These are phyloP conservation scores for Xiphophorus maculatus DNA, from an alignment of 2,113 vertebrate species.

Conservation along the genomic window DNA sequence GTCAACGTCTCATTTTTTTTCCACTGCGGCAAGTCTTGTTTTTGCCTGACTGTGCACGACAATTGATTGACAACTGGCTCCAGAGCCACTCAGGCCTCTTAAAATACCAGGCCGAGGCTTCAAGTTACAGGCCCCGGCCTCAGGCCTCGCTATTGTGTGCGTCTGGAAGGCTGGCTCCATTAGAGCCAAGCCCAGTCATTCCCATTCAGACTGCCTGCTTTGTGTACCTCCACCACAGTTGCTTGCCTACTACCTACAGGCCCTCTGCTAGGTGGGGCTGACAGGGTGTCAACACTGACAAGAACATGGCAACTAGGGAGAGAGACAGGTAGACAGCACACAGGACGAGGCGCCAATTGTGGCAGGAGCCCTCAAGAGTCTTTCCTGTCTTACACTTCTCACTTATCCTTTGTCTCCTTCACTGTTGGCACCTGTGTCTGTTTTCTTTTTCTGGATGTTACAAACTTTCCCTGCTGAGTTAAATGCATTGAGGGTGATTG, in stretches of 20 bases:
- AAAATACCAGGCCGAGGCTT: slow-evolving; percentile 83
- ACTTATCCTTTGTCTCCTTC: slow-evolving; percentile 66
- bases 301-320: slow-evolving; percentile 64
- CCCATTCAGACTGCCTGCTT: slow-evolving; percentile 77
- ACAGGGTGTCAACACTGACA: slow-evolving; percentile 73
- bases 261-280: slow-evolving; percentile 71
- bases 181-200: slow-evolving; percentile 68
- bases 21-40: slow-evolving; percentile 55
- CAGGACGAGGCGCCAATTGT: slow-evolving; percentile 68
- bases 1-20: slow-evolving; percentile 57
- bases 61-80: slow-evolving; percentile 89
- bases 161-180: slow-evolving; percentile 79
- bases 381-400: slow-evolving; percentile 63
- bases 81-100: slow-evolving; percentile 86
- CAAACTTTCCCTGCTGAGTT: slow-evolving; percentile 32
- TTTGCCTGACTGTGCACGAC: slow-evolving; percentile 76
- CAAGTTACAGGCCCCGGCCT: slow-evolving; percentile 84
- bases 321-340: slow-evolving; percentile 71
- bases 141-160: slow-evolving; percentile 79
- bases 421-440: slow-evolving; percentile 65
- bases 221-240: slow-evolving; percentile 69
- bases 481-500: slow-evolving; percentile 32
- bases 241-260: slow-evolving; percentile 68
- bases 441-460: slow-evolving; percentile 45
- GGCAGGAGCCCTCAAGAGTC: slow-evolving; percentile 70